These are phyloP conservation scores for Pachymerium ferrugineum DNA, from an alignment of 2,888 invertebrate genomes.

Conservation along the genomic window DNA sequence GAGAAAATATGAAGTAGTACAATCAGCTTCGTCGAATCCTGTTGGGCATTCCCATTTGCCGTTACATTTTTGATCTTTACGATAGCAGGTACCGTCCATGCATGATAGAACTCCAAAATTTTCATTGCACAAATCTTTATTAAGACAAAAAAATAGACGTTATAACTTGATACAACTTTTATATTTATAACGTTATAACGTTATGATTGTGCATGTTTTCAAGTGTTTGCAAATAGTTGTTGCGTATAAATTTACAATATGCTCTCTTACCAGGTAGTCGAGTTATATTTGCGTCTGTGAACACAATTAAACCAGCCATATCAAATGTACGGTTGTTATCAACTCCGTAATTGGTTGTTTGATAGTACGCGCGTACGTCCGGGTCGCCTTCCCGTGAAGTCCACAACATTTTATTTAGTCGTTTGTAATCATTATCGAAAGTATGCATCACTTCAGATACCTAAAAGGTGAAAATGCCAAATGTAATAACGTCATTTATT, in stretches of 20 bases:
- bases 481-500: neutral
- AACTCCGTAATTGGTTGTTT: slow-evolving; percentile 30
- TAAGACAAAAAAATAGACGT: neutral
- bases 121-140: slow-evolving; percentile 34
- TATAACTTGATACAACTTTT: neutral
- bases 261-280: slow-evolving; percentile 31
- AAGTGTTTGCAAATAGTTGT: neutral
- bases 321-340: slow-evolving; percentile 32
- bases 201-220: neutral
- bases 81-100: slow-evolving; percentile 34
- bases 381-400: slow-evolving; percentile 32
- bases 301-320: slow-evolving; percentile 28
- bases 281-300: slow-evolving; percentile 33
- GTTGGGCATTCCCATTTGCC: slow-evolving; percentile 34
- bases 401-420: slow-evolving; percentile 30
- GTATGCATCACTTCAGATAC: slow-evolving; percentile 31
- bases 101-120: slow-evolving; percentile 29
- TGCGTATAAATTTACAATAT: slow-evolving; percentile 12
- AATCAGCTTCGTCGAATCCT: slow-evolving; percentile 35
- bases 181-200: neutral
- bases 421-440: slow-evolving; percentile 32
- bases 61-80: slow-evolving; percentile 31
- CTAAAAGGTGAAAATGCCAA: neutral
- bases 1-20: slow-evolving; percentile 4
- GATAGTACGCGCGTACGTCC: slow-evolving; percentile 30